phyloP scores from a whole-genome alignment of 2,113 vertebrate genomes.

The Pollachius pollachius region DNA sequence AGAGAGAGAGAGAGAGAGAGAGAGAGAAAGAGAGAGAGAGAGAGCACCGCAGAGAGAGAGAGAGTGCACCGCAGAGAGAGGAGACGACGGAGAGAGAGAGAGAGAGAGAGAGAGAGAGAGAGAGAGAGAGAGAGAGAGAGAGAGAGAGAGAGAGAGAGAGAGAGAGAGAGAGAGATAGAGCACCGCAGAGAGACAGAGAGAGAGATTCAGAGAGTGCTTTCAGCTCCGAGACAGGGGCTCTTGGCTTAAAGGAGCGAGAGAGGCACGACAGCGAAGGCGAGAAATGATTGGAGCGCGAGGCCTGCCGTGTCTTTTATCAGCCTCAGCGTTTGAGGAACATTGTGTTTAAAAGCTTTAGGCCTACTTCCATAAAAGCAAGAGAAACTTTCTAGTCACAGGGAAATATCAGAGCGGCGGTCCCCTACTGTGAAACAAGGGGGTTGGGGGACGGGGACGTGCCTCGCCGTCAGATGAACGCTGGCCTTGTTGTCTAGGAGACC shows the following conservation, averaged over 20 bases:
- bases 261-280: slow-evolving; percentile 44
- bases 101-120: too few relatives aligned
- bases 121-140: too few relatives aligned
- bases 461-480: slow-evolving; percentile 44
- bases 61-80: too few relatives aligned
- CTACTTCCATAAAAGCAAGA: slow-evolving; percentile 29
- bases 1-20: slow-evolving; percentile 37
- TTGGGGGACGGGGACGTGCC: slow-evolving; percentile 34
- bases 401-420: slow-evolving; percentile 32
- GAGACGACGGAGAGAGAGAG: too few relatives aligned
- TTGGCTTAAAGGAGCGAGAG: slow-evolving; percentile 54
- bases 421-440: slow-evolving; percentile 37
- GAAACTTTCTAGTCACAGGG: slow-evolving; percentile 41
- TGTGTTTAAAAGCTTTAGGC: slow-evolving; percentile 55
- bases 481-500: slow-evolving; percentile 35
- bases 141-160: neutral
- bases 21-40: slow-evolving; percentile 47
- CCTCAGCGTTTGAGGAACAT: slow-evolving; percentile 43
- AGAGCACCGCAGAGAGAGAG: slow-evolving; percentile 54
- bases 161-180: slow-evolving; percentile 50
- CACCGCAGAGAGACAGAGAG: slow-evolving; percentile 39
- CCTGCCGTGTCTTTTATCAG: slow-evolving; percentile 57
- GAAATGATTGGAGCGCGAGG: slow-evolving; percentile 43
- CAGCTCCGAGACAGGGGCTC: slow-evolving; percentile 52
- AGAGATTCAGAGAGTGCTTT: slow-evolving; percentile 64